These are phyloP conservation scores for Watsonalla binaria DNA, from an alignment of 2,888 invertebrate genomes.

Conservation along the genomic window DNA sequence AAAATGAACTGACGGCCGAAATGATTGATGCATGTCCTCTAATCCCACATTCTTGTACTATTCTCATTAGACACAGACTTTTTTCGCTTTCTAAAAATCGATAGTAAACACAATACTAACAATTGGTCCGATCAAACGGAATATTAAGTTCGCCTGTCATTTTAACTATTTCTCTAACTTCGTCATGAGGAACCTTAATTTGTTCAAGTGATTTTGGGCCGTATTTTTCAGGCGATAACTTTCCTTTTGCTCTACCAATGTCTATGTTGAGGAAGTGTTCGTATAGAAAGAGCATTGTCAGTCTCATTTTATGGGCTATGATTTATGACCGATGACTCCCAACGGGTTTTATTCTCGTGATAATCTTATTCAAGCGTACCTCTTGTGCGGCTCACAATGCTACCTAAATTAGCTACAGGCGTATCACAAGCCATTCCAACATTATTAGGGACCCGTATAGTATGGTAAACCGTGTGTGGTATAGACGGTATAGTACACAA, in stretches of 20 bases:
- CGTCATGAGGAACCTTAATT: slow-evolving; percentile 29
- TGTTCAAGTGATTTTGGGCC: slow-evolving; percentile 19
- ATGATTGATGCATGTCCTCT: slow-evolving; percentile 71
- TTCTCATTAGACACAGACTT: slow-evolving; percentile 47
- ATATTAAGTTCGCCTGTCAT: slow-evolving; percentile 78
- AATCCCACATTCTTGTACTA: slow-evolving; percentile 42
- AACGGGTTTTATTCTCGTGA: slow-evolving; percentile 71
- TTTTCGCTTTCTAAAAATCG: slow-evolving; percentile 68
- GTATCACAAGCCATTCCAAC: slow-evolving; percentile 56
- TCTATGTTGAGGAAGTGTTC: slow-evolving; percentile 54
- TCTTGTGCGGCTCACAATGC: slow-evolving; percentile 74
- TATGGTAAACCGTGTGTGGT: slow-evolving; percentile 52
- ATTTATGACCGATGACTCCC: slow-evolving; percentile 78
- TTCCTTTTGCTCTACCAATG: slow-evolving; percentile 20
- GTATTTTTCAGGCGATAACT: slow-evolving; percentile 17
- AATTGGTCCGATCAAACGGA: slow-evolving; percentile 77
- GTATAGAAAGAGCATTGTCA: slow-evolving; percentile 71
- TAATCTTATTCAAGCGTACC: slow-evolving; percentile 74
- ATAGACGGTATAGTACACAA: slow-evolving; percentile 50
- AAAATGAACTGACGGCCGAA: slow-evolving; percentile 49
- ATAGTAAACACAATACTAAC: slow-evolving; percentile 72
- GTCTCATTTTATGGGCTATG: slow-evolving; percentile 76
- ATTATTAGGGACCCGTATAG: slow-evolving; percentile 40
- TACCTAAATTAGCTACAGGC: slow-evolving; percentile 76
- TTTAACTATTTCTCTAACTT: slow-evolving; percentile 62